phyloP scores from a whole-genome alignment of 92 coral and sea anemone species.

The Zoanthus solanderi region DNA sequence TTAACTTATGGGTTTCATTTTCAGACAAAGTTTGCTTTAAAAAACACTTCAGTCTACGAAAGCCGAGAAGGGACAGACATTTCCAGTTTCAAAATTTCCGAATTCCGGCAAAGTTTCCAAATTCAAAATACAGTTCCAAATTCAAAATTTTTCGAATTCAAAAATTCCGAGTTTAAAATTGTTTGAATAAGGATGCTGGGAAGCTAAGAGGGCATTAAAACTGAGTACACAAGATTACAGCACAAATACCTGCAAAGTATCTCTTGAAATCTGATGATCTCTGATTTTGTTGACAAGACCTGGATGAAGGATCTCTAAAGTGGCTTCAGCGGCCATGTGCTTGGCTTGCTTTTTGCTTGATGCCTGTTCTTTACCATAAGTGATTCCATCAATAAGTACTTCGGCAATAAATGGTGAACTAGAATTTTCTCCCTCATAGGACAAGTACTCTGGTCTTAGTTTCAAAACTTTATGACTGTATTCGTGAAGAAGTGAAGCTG shows the following conservation, averaged over 20 bases:
- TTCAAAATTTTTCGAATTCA: too few relatives aligned
- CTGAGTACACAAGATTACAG: too few relatives aligned
- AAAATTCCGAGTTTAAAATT: too few relatives aligned
- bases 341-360: conserved; percentile 91
- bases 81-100: too few relatives aligned
- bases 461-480: conserved; percentile 82
- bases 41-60: too few relatives aligned
- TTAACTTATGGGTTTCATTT: too few relatives aligned
- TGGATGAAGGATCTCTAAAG: conserved; percentile 87
- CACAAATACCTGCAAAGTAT: conserved; percentile 77
- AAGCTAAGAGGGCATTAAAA: too few relatives aligned
- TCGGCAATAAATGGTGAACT: conserved; percentile 87
- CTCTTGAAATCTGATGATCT: conserved; percentile 76
- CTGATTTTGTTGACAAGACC: conserved; percentile 72
- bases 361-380: conserved; percentile 83
- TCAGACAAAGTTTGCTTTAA: too few relatives aligned
- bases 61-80: too few relatives aligned
- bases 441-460: conserved; percentile 79
- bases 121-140: too few relatives aligned
- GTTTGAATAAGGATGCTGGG: too few relatives aligned
- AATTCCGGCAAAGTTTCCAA: too few relatives aligned
- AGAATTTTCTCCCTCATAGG: conserved; percentile 81
- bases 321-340: conserved; percentile 88
- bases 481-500: conserved; percentile 91
- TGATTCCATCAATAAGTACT: conserved; percentile 83